These are phyloP conservation scores for Orbicella faveolata DNA, from an alignment of 64 coral and sea anemone species.

Conservation along the genomic window DNA sequence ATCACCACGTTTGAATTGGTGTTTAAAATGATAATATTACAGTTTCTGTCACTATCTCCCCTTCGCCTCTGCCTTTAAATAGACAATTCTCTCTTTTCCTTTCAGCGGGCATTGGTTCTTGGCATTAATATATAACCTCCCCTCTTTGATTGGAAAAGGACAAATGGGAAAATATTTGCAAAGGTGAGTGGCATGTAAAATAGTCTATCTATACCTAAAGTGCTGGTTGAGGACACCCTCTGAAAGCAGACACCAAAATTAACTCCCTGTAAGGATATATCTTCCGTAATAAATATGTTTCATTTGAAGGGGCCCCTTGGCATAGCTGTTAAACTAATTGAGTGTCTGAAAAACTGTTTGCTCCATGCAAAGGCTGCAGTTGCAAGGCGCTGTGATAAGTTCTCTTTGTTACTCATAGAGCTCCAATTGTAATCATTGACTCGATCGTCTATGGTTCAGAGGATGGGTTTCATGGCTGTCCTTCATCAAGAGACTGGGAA, in stretches of 20 bases:
- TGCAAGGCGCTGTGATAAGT: background rate
- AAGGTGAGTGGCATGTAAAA: background rate
- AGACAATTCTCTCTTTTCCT: background rate
- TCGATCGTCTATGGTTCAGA: background rate
- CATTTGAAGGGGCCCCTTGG: background rate
- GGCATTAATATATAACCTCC: background rate
- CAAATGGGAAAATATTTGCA: background rate
- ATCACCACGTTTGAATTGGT: too few relatives aligned
- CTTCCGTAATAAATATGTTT: background rate
- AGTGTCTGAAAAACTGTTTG: background rate
- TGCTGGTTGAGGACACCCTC: background rate
- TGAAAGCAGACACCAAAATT: background rate
- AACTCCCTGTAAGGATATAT: background rate
- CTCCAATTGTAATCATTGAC: background rate
- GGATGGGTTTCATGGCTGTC: background rate
- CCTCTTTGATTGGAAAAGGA: background rate
- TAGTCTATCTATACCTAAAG: background rate
- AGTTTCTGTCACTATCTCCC: too few relatives aligned
- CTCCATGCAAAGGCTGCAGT: background rate
- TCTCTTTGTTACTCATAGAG: background rate
- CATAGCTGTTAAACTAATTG: background rate
- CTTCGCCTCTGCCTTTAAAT: too few relatives aligned
- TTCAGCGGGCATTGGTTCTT: slow-evolving; percentile 2
- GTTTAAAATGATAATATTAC: too few relatives aligned
- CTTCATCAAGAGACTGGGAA: background rate